Evolutionary conservation across 1,140 invertebrate genomes (phyloP).

Genomic region (Cataglyphis hispanica): DNA sequence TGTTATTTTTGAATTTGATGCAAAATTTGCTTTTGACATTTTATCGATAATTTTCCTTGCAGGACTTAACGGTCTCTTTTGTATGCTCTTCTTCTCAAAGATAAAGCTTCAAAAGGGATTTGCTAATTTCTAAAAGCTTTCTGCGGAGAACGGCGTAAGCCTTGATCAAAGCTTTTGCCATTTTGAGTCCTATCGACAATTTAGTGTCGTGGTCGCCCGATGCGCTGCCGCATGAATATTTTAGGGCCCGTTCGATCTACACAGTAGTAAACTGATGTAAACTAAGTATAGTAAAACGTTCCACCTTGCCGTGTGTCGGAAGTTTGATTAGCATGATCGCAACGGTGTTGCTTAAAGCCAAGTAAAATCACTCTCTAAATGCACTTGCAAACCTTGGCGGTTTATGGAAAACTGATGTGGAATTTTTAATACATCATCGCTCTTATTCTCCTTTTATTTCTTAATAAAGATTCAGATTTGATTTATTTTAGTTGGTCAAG

Average conservation of each 20-base stretch:
- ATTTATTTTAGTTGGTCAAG: neutral
- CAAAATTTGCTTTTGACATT: slow-evolving; percentile 13
- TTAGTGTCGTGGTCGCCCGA: slow-evolving; percentile 43
- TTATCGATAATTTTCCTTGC: slow-evolving; percentile 23
- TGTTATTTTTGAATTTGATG: slow-evolving; percentile 6
- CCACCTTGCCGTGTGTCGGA: slow-evolving; percentile 25
- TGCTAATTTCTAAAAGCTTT: slow-evolving; percentile 60
- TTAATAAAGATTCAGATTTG: neutral
- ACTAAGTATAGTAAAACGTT: slow-evolving; percentile 55
- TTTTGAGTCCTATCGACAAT: slow-evolving; percentile 54
- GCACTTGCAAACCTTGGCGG: neutral
- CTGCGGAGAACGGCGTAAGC: slow-evolving; percentile 32
- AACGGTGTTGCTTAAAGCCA: slow-evolving; percentile 42
- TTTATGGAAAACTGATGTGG: neutral
- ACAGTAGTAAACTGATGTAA: slow-evolving; percentile 48
- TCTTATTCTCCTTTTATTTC: neutral
- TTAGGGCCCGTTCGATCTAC: slow-evolving; percentile 49
- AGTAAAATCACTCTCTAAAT: slow-evolving; percentile 14
- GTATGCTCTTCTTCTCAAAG: slow-evolving; percentile 40
- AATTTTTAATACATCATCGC: neutral
- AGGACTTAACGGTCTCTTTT: slow-evolving; percentile 39
- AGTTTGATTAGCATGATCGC: slow-evolving; percentile 54
- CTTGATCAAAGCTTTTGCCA: slow-evolving; percentile 56
- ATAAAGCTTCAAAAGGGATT: slow-evolving; percentile 56
- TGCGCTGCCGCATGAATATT: slow-evolving; percentile 48